A percentile compares a stretch with the other conserved stretches of the same genome.
Evolutionary conservation across 2,113 vertebrate species (phyloP).

Genomic region (Amia ocellicauda): DNA sequence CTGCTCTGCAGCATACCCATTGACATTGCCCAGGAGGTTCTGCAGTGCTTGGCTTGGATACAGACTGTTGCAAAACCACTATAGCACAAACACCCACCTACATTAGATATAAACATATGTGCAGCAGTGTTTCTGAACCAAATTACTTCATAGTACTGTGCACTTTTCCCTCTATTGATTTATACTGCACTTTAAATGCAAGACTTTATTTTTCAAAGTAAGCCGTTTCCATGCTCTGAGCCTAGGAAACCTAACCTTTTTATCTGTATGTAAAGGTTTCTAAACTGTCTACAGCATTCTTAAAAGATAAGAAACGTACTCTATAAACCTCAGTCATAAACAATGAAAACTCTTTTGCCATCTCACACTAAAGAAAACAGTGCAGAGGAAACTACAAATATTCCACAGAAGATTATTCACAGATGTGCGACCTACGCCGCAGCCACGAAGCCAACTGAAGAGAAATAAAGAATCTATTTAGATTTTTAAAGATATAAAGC

Average conservation of each 20-base stretch:
- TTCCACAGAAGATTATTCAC: constrained; percentile 9
- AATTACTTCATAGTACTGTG: no score
- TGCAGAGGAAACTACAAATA: constrained; percentile 1
- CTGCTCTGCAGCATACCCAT: no score
- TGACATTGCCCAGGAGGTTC: no score
- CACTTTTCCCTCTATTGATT: no score
- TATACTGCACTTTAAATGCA: no score
- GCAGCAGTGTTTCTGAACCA: no score
- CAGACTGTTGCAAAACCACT: no score
- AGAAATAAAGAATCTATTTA: neutral
- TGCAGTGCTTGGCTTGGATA: no score
- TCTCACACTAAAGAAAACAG: neutral
- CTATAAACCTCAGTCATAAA: neutral
- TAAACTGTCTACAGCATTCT: neutral
- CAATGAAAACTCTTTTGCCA: constrained; percentile 8
- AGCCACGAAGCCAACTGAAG: constrained; percentile 1
- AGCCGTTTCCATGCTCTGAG: no score
- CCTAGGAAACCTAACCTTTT: neutral
- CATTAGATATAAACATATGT: no score
- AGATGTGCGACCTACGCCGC: constrained; percentile 15
- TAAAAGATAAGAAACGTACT: neutral
- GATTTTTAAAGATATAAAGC: neutral
- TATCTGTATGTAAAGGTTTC: neutral
- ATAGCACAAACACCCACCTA: no score
- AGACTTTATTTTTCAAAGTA: no score